phyloP scores from a whole-genome alignment of 2,888 invertebrate genomes.

The Meandrusa payeni region DNA sequence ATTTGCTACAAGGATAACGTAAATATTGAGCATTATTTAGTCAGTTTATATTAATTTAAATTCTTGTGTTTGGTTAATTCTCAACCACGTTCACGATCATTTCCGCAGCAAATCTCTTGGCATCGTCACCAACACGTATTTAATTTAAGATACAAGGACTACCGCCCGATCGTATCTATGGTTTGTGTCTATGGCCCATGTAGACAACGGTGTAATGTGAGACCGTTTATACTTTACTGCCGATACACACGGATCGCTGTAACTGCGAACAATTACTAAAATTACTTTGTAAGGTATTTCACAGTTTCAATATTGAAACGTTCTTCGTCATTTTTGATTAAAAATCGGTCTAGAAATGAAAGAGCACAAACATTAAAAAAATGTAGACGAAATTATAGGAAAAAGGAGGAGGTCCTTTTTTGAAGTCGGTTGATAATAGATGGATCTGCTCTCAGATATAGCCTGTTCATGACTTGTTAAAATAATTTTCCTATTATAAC shows the following conservation, averaged over 20 bases:
- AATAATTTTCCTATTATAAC: neutral
- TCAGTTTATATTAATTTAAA: too few species aligned
- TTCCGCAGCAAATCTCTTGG: conserved; percentile 8
- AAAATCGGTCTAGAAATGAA: too few species aligned
- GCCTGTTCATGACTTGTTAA: too few species aligned
- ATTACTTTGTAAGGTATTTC: conserved; percentile 29
- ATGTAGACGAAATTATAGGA: too few species aligned
- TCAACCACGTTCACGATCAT: neutral
- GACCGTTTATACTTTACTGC: conserved; percentile 41
- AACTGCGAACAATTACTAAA: conserved; percentile 37
- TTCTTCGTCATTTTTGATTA: neutral
- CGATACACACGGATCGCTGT: conserved; percentile 28
- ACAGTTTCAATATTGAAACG: conserved; percentile 10
- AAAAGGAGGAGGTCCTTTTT: too few species aligned
- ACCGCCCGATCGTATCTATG: conserved; percentile 47
- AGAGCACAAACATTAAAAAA: too few species aligned
- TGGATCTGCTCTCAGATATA: too few species aligned
- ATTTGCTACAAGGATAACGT: too few species aligned
- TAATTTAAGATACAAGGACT: conserved; percentile 50
- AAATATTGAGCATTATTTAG: too few species aligned
- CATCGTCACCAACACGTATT: conserved; percentile 43
- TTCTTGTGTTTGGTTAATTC: neutral
- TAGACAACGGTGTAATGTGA: conserved; percentile 64
- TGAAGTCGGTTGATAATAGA: too few species aligned
- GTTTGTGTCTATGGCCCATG: conserved; percentile 48